A percentile compares a stretch with the other conserved stretches of the same genome.
Conservation (phyloP, 30 jellyfish, hydroid and myxozoan species). For the Pelagia noctiluca region DNA sequence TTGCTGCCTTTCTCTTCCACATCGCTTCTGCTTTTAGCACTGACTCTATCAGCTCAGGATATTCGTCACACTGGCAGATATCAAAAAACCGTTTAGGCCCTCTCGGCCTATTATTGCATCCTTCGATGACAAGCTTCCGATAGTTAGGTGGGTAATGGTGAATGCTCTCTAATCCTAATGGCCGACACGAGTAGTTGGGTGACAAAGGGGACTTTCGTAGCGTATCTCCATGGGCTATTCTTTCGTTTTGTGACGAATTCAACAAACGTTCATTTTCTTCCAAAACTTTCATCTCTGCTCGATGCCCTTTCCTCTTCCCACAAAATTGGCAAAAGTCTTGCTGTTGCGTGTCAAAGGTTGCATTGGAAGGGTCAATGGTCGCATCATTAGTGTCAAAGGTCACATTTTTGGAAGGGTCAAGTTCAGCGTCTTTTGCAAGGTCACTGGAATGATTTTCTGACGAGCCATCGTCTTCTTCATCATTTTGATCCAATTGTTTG, state of each 20-base stretch:
- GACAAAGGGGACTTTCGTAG: not conserved
- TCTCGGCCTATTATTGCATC: conserved; percentile 38
- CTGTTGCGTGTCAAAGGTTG: not conserved
- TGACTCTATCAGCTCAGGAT: conserved; percentile 41
- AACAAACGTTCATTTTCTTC: conserved; percentile 1
- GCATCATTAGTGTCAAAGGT: not conserved
- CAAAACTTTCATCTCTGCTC: not conserved
- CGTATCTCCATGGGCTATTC: not conserved
- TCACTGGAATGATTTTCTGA: too few species aligned
- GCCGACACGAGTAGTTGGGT: conserved; percentile 19
- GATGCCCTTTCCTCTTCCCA: conserved; percentile 19
- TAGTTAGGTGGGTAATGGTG: conserved; percentile 1
- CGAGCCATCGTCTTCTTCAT: not conserved
- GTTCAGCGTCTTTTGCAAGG: not conserved
- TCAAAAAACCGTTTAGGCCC: conserved; percentile 24
- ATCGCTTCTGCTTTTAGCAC: conserved; percentile 30
- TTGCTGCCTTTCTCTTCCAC: conserved; percentile 47
- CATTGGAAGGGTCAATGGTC: not conserved
- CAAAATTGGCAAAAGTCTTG: conserved; percentile 37
- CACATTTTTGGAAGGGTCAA: not conserved
- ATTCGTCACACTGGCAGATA: conserved; percentile 46
- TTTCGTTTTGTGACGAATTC: not conserved
- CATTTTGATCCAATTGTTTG: not conserved
- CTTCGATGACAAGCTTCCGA: conserved; percentile 23
- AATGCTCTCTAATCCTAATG: conserved; percentile 2